Base-by-base conservation (phyloP, 2,888 invertebrate species). In the Agrenia bidenticulata region DNA sequence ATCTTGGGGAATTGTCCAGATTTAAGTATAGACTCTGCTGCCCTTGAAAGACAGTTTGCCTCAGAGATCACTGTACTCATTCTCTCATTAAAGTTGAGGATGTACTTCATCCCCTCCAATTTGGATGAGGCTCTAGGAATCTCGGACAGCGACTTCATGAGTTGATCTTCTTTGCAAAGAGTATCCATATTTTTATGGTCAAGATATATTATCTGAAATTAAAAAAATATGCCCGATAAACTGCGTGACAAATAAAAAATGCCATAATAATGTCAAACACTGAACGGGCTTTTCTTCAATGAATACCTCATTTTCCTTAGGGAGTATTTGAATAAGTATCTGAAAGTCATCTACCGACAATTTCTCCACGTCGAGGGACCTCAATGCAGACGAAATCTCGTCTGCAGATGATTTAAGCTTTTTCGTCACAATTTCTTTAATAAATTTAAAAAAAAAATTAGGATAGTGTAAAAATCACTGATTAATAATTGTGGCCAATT, bases 1-100 rank as follows among this genome's bases (percentile, higher is more conserved):
- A 67, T 51, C 9, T 32, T 39, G 5, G 49, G 21, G 57, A 67
- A 67, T 24, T 67, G 63, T 7, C 54, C 51, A 17, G 63, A 67
- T 5, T 23, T 32, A 11, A 42, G 50, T 13, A 67, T 23, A 4
- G 51, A 24, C 2, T 55, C 19, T 17, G 56, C 55, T 7, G 63
- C 53, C 11, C 1, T 21, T 56, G 55, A 26, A 7, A 67, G 60
- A 13, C 42, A 37, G 15, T 56, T 41, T 2, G 54, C 50, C 37
- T 26, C 45, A 13, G 39, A 39, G 0, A 2, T 2, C 21, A 63
- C 13, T 17, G 26, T 50, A 11, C 50, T 17, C 17, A 27, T 37
- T 1, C n/a, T 17, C 1, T 63, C 67, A 1, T 55, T 19, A 26
- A 67, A 67, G 23, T 61, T 61, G 1, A 61, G 32, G 2, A 61